A percentile compares a stretch with the other conserved stretches of the same genome.
Evolutionary conservation across 1,140 invertebrate species (phyloP).

Genomic region (Drosophila quadrilineata): DNA sequence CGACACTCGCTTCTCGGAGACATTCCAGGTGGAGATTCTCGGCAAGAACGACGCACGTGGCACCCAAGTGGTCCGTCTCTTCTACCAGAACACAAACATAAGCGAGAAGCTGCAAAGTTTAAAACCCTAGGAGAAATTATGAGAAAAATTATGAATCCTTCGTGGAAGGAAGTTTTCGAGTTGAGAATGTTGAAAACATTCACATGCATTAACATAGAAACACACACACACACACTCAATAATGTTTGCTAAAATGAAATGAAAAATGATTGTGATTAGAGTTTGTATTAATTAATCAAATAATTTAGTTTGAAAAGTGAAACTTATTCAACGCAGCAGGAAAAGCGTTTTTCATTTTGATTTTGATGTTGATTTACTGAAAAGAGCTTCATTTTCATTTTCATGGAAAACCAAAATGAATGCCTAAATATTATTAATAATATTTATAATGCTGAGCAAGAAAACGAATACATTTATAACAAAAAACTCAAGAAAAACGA

Average conservation of each 20-base stretch:
- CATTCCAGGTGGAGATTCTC: constrained; percentile 79
- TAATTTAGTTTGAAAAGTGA: constrained; percentile 60
- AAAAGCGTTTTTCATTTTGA: constrained; percentile 30
- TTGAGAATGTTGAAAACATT: constrained; percentile 27
- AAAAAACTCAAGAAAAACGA: constrained; percentile 47
- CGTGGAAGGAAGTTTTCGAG: constrained; percentile 8
- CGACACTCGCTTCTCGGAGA: constrained; percentile 65
- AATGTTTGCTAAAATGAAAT: constrained; percentile 33
- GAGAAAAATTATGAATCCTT: neutral
- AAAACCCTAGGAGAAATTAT: constrained; percentile 40
- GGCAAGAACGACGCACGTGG: constrained; percentile 44
- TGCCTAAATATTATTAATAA: constrained; percentile 35
- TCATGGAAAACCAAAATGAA: constrained; percentile 65
- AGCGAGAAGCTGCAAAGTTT: constrained; percentile 59
- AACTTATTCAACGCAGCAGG: constrained; percentile 48
- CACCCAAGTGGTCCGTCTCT: constrained; percentile 61
- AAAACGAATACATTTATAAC: constrained; percentile 51
- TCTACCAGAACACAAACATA: constrained; percentile 71
- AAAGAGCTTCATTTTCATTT: constrained; percentile 72
- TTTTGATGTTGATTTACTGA: constrained; percentile 45
- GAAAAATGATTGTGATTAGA: constrained; percentile 61
- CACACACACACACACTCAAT: constrained; percentile 26
- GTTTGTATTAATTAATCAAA: constrained; percentile 53
- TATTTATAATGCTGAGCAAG: constrained; percentile 34
- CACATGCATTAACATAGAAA: neutral